Evolutionary conservation across 1,140 invertebrate genomes (phyloP).

Genomic region (Akabosia matsudoensis): DNA sequence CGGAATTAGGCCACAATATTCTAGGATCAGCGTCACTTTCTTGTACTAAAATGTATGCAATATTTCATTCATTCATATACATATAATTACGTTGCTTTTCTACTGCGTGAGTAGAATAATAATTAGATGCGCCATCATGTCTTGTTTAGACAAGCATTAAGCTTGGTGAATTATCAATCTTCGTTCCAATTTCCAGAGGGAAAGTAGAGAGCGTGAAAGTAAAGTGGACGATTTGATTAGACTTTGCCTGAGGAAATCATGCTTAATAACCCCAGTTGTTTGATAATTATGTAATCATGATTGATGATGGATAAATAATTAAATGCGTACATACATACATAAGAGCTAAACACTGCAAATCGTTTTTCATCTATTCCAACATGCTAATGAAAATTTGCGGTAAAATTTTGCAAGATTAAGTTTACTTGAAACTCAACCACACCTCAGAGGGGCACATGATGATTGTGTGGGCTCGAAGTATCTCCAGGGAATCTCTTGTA

Average conservation of each 20-base stretch:
- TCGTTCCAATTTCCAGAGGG: neutral
- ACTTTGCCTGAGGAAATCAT: neutral
- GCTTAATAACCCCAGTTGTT: neutral
- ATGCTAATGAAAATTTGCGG: too few relatives aligned
- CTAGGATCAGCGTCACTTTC: too few relatives aligned
- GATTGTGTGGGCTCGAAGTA: too few relatives aligned
- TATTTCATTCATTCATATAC: neutral
- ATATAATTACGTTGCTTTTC: neutral
- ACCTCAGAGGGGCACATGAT: too few relatives aligned
- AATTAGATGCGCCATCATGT: constrained; percentile 4
- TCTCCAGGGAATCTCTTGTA: too few relatives aligned
- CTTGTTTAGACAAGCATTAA: neutral
- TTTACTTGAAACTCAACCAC: too few relatives aligned
- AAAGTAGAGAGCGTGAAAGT: neutral
- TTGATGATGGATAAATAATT: neutral
- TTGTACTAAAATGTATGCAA: too few relatives aligned
- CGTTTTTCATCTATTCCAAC: too few relatives aligned
- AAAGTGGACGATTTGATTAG: neutral
- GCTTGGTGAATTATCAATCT: neutral
- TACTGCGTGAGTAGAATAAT: neutral
- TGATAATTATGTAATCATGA: neutral
- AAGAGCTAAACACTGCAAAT: too few relatives aligned
- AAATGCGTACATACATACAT: too few relatives aligned
- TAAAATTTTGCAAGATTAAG: too few relatives aligned
- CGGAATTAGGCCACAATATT: too few relatives aligned